Base-by-base conservation (phyloP, 2,797 vertebrate genomes). In the Hafferia zeledoni region DNA sequence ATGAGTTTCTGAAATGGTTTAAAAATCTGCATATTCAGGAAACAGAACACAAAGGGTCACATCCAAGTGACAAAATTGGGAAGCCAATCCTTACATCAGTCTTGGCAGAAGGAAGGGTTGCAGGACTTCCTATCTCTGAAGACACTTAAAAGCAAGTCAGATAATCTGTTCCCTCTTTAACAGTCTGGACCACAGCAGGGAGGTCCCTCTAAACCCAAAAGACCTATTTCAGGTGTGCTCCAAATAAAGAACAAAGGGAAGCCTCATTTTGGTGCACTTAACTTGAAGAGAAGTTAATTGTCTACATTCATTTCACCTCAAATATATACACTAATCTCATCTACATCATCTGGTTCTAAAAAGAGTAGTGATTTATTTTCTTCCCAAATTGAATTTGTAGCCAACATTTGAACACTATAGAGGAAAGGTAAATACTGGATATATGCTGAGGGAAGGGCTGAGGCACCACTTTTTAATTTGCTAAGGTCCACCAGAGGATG, bases 401-500 rank as follows among this genome's bases (percentile, higher is more conserved):
- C 35, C 86, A 93, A 23, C 1, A 17, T 31, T 41, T 49, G 30
- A 39, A 27, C 41, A 14, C 8, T 27, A 28, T 17, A 28, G 47
- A 69, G 4, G 35, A 87, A 69, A 55, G 39, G 63, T 85, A 95
- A 84, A 63, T 57, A 59, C 7, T 52, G 64, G 28, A 23, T 52
- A 43, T 30, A 30, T 5, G 17, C 16, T 56, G 49, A 76, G 28
- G 80, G 55, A 79, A 87, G 33, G 37, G 80, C 60, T 92, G 92
- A 92, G 67, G 72, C 47, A 63, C 10, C 44, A 84, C 61, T 64
- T 92, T 77, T 90, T 87, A 90, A 94, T 93, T 93, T 95, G 67
- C 39, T 65, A 43, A 79, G 31, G 74, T 93, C 83, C 90, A 84
- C 50, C 87, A 84, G 81, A 93, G 74, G 74, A 87, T 71, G 71